phyloP scores from a whole-genome alignment of 2,888 invertebrate genomes.

The Arenicola marina region DNA sequence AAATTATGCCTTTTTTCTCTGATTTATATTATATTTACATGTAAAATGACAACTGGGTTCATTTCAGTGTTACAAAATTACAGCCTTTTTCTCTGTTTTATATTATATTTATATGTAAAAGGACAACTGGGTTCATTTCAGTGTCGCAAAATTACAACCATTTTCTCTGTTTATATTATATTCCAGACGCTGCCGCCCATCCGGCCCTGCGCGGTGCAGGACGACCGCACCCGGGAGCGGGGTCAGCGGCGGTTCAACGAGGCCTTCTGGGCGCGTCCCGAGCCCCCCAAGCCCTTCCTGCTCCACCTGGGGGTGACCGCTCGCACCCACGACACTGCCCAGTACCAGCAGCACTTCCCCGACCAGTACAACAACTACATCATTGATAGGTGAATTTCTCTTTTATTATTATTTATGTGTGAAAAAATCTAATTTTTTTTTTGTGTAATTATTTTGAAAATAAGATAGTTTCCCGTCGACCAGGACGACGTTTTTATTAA shows the following conservation, averaged over 20 bases:
- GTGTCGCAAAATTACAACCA: too few species aligned
- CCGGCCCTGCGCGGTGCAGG: conserved; percentile 46
- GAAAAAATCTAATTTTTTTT: too few species aligned
- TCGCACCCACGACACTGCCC: conserved; percentile 53
- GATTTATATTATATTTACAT: too few species aligned
- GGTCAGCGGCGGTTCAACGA: conserved; percentile 36
- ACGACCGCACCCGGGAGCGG: conserved; percentile 34
- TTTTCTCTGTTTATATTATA: too few species aligned
- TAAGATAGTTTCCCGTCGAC: too few species aligned
- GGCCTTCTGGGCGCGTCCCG: conserved; percentile 50
- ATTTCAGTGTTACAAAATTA: too few species aligned
- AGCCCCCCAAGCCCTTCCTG: conserved; percentile 53
- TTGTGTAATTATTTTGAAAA: too few species aligned
- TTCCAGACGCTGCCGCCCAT: conserved; percentile 57
- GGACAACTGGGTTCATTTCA: background rate
- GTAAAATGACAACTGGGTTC: too few species aligned
- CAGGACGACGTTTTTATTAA: too few species aligned
- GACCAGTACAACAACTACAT: conserved; percentile 51
- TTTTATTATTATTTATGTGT: background rate
- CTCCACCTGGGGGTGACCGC: conserved; percentile 59
- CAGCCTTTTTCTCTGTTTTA: too few species aligned
- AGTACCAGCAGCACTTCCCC: conserved; percentile 56
- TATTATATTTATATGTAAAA: too few species aligned
- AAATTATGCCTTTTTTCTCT: too few species aligned
- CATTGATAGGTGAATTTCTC: conserved; percentile 49